Evolutionary conservation across 2,113 vertebrate genomes (phyloP).

Genomic region (Australoheros scitulus): DNA sequence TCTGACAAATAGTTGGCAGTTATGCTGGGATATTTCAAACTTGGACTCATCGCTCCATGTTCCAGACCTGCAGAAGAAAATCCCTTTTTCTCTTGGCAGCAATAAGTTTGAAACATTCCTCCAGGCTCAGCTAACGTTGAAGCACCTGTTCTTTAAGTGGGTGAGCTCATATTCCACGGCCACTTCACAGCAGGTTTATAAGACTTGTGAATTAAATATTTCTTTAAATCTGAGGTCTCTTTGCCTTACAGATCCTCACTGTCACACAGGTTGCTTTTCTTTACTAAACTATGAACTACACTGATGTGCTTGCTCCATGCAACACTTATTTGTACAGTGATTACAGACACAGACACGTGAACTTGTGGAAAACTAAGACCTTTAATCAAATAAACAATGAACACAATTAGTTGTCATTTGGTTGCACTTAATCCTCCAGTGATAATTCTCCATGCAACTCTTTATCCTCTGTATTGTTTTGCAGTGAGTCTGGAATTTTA

Average conservation of each 20-base stretch:
- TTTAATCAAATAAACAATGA: conserved; percentile 2
- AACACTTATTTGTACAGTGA: background rate
- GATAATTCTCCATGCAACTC: background rate
- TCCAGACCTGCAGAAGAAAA: background rate
- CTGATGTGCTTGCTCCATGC: background rate
- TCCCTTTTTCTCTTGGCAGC: background rate
- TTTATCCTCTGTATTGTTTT: background rate
- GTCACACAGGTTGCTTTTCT: background rate
- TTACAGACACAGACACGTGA: background rate
- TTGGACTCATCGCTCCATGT: background rate
- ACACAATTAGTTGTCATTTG: background rate
- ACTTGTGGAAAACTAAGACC: background rate
- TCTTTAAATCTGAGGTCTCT: background rate
- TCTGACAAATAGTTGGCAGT: background rate
- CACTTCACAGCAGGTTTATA: background rate
- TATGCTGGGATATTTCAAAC: background rate
- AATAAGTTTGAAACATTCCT: background rate
- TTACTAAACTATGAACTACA: background rate
- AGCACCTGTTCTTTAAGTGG: background rate
- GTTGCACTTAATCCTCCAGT: background rate
- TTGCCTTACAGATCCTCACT: background rate
- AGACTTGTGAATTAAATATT: background rate
- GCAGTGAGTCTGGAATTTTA: background rate
- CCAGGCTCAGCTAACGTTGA: background rate
- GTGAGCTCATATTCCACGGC: background rate